Evolutionary conservation across 1,140 invertebrate species (phyloP), one percentile per base, ranked within the genome.

Genomic region (Dendrolimus punctatus): DNA sequence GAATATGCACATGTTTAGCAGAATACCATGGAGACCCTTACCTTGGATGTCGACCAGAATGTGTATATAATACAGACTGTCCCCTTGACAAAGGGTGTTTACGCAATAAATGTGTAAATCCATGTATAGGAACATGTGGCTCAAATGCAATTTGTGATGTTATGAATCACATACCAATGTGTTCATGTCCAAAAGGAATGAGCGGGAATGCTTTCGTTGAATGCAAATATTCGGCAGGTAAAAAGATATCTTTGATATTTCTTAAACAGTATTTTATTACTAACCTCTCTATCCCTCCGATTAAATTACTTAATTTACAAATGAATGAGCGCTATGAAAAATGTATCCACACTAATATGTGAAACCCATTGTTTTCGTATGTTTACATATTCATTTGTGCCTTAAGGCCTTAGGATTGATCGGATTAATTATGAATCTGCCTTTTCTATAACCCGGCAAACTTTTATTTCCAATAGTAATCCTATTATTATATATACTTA

Each of bases 61-160:
- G 95, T 78, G 92, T 94, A 0, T 90, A 94, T 67, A 96, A 95
- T 73, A 91, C 93, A 2, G 95, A 96, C 56, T 96, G 95, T 76
- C 86, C 93, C 4, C 88, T 91, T 45, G 88, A 90, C 46, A 93
- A 91, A 78, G 91, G 93, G 4, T 96, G 95, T 68, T 90, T 91
- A 51, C 91, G 91, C 62, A 91, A 92, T 60, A 92, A 92, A 73
- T 95, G 94, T 68, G 85, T 91, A 2, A 91, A 95, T 88, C 93
- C 93, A 10, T 95, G 94, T 67, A 87, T 90, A n/a, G 92, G 92
- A 46, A 93, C 92, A 2, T 95, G 95, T 72, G 94, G 93, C 8
- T 78, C 88, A 58, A 91, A 90, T 66, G 92, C 93, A 4, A 80
- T 90, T 40, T 97, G 95, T 71, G 90, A 93, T 71, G 93, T 95